Evolutionary conservation across 1,140 invertebrate species (phyloP).

Genomic region (Drosophila asahinai): DNA sequence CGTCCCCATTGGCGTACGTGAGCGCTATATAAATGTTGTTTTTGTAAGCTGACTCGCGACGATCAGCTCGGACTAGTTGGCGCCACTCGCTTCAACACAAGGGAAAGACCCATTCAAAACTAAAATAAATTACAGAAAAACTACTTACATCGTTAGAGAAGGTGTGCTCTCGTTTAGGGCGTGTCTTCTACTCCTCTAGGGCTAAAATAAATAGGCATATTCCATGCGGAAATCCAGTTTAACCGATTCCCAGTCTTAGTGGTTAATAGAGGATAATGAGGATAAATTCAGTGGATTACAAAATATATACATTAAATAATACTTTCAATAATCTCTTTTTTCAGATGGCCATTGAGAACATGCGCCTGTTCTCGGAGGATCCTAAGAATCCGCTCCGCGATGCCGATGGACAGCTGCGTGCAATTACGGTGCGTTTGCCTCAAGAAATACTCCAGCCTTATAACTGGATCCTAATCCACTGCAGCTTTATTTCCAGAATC

Average conservation of each 20-base stretch:
- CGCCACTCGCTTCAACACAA: too few relatives aligned
- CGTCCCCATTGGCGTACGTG: not conserved
- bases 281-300: not conserved
- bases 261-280: not conserved
- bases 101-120: not conserved
- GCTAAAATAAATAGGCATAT: too few relatives aligned
- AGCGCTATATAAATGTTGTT: not conserved
- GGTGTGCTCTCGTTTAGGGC: too few relatives aligned
- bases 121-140: not conserved
- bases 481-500: conserved; percentile 81
- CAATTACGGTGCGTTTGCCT: conserved; percentile 68
- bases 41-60: not conserved
- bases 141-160: not conserved
- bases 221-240: too few relatives aligned
- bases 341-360: conserved; percentile 77
- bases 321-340: not conserved
- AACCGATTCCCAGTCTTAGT: not conserved
- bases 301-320: not conserved
- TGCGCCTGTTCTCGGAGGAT: conserved; percentile 73
- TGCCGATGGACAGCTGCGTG: conserved; percentile 70
- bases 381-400: conserved; percentile 70
- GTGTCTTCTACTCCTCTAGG: too few relatives aligned
- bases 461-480: conserved; percentile 61
- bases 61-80: not conserved
- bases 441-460: not conserved